A percentile compares a stretch with the other conserved stretches of the same genome.
These are phyloP conservation scores for Pedetes capensis DNA, from an alignment of 2,113 vertebrate genomes.

Conservation along the genomic window DNA sequence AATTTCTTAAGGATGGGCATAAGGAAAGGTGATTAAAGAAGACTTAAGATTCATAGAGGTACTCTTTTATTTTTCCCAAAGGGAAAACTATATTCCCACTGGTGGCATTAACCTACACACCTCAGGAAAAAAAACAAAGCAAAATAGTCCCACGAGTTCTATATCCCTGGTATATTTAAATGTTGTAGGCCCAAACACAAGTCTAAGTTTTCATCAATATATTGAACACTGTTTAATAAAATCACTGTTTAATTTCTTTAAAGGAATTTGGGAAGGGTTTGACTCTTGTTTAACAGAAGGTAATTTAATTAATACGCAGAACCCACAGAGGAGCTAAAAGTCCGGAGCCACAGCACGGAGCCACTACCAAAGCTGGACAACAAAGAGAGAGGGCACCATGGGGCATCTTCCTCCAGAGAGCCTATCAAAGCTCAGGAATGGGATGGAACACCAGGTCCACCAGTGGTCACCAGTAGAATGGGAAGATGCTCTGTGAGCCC, in stretches of 20 bases:
- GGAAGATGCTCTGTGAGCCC: conserved; percentile 95
- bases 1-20: background rate
- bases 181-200: background rate
- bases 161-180: background rate
- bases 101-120: background rate
- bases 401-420: conserved; percentile 86
- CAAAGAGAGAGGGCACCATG: conserved; percentile 87
- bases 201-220: background rate
- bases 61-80: background rate
- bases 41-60: background rate
- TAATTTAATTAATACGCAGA: conserved; percentile 76
- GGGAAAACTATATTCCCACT: background rate
- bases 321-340: conserved; percentile 88
- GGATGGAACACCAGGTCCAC: conserved; percentile 89
- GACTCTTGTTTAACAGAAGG: background rate
- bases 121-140: no score
- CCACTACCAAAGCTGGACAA: conserved; percentile 90
- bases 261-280: background rate
- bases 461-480: conserved; percentile 88
- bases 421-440: conserved; percentile 94
- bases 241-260: background rate
- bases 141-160: rapidly evolving
- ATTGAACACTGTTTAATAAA: background rate
- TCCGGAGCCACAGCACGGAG: conserved; percentile 90
- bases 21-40: background rate